phyloP scores from a whole-genome alignment of 2,797 vertebrate genomes.

The Natrix natrix region DNA sequence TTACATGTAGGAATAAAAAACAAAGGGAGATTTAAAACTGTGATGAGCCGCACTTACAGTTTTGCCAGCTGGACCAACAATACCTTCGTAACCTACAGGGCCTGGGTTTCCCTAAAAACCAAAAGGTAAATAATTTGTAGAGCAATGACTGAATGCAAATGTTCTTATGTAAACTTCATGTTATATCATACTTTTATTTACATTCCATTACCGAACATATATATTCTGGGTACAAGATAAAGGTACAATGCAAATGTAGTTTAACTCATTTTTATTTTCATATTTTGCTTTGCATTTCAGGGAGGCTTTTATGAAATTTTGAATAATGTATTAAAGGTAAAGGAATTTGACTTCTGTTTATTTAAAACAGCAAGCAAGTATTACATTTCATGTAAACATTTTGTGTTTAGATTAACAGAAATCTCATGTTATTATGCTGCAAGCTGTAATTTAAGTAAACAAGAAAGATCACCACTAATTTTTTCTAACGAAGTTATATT shows the following conservation, averaged over 20 bases:
- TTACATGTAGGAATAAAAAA: neutral
- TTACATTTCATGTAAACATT: neutral
- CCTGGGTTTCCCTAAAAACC: slow-evolving; percentile 86
- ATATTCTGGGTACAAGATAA: slow-evolving; percentile 12
- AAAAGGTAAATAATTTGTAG: slow-evolving; percentile 49
- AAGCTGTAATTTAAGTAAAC: slow-evolving; percentile 14
- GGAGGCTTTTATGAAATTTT: neutral
- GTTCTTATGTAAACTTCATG: neutral
- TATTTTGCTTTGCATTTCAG: neutral
- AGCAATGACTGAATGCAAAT: neutral
- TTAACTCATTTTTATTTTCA: neutral
- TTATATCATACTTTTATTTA: neutral
- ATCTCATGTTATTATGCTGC: neutral
- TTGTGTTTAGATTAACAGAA: slow-evolving; percentile 18
- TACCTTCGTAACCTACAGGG: slow-evolving; percentile 84
- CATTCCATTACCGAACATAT: neutral
- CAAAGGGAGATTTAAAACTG: neutral
- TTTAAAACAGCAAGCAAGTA: neutral
- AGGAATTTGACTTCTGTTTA: neutral
- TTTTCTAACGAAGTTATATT: slow-evolving; percentile 16
- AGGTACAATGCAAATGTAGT: slow-evolving; percentile 23
- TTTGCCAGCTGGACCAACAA: slow-evolving; percentile 84
- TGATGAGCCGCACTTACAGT: slow-evolving; percentile 76
- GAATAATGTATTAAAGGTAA: neutral
- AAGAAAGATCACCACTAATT: slow-evolving; percentile 6